Percentiles rank a stretch among this genome's conserved stretches.
Conservation (phyloP, 1,140 invertebrate species). For the Camponotus floridanus region DNA sequence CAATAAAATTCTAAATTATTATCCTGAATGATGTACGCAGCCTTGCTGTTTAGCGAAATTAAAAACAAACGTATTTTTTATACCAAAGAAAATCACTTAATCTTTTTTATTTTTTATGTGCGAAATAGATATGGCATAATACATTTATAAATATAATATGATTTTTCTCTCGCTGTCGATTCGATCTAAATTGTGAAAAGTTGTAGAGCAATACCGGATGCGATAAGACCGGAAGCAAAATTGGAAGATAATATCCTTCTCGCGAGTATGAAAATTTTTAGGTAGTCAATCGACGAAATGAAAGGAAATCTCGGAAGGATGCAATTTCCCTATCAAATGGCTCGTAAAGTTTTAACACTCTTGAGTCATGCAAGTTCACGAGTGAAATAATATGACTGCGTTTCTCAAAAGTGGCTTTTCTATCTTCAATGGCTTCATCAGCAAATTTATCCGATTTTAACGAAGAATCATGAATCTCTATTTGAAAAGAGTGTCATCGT, state of each 20-base stretch:
- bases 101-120: background rate
- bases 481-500: conserved; percentile 3
- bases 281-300: conserved; percentile 16
- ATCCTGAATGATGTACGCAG: background rate
- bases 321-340: conserved; percentile 42
- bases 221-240: conserved; percentile 5
- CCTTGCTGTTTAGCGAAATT: background rate
- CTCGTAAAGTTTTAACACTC: conserved; percentile 71
- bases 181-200: conserved; percentile 12
- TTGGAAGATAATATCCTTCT: conserved; percentile 3
- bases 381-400: conserved; percentile 68
- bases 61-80: background rate
- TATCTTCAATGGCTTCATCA: conserved; percentile 16
- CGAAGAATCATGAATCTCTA: conserved; percentile 67
- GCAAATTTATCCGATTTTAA: conserved; percentile 68
- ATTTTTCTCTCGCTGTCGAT: background rate
- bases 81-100: background rate
- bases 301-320: conserved; percentile 11
- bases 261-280: conserved; percentile 38
- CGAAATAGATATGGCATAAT: background rate
- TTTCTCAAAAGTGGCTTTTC: conserved; percentile 67
- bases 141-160: background rate
- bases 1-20: background rate
- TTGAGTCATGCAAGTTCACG: conserved; percentile 39
- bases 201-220: background rate